Evolutionary conservation across 2,797 vertebrate species (phyloP).

Genomic region (Miichthys miiuy): DNA sequence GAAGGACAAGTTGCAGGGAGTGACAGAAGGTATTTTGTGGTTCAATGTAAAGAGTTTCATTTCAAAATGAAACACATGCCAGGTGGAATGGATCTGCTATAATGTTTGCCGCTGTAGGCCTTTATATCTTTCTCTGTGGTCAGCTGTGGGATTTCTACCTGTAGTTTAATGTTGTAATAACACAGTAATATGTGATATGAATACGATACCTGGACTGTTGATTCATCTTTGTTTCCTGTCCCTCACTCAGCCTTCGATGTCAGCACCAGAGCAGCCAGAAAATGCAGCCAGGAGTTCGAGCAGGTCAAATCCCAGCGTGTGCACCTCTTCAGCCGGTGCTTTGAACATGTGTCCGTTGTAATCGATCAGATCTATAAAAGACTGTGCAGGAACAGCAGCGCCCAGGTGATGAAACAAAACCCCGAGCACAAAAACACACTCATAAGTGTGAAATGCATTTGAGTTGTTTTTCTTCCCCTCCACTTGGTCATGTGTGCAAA

Average conservation of each 20-base stretch:
- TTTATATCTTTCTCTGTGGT: neutral
- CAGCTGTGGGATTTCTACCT: neutral
- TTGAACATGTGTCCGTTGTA: constrained; percentile 90
- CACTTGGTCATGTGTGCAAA: neutral
- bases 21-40: constrained; percentile 83
- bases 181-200: neutral
- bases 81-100: too few species aligned
- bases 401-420: constrained; percentile 87
- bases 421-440: neutral
- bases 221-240: constrained; percentile 5
- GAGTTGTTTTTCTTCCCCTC: neutral
- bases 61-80: neutral
- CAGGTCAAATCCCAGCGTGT: constrained; percentile 89
- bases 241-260: constrained; percentile 88
- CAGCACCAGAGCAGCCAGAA: constrained; percentile 87
- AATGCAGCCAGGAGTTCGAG: constrained; percentile 89
- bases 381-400: constrained; percentile 92
- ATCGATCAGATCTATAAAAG: constrained; percentile 96
- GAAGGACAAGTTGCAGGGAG: constrained; percentile 87
- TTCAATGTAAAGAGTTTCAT: neutral
- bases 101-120: neutral
- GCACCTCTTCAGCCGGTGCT: constrained; percentile 89
- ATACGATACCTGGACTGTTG: neutral
- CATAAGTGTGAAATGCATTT: neutral
- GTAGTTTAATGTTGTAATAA: neutral